These are phyloP conservation scores for Siphlonurus alternatus DNA, from an alignment of 2,888 invertebrate genomes.

Conservation along the genomic window DNA sequence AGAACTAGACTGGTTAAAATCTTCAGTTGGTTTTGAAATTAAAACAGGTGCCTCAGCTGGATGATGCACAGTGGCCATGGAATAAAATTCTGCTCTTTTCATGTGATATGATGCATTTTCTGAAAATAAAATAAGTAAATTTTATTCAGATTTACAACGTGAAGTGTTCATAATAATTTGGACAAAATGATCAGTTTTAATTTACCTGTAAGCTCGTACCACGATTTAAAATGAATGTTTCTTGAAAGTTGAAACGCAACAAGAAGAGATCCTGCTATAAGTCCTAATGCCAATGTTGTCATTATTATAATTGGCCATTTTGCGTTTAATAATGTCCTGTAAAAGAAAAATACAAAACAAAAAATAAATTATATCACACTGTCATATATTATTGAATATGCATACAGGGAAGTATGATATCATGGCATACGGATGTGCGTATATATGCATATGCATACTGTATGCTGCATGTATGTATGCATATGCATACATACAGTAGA, in stretches of 20 bases:
- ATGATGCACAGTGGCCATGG: background rate
- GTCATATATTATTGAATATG: background rate
- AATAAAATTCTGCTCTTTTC: background rate
- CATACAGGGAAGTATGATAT: no score
- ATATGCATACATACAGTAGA: no score
- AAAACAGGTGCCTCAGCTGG: constrained; percentile 15
- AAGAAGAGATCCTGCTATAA: background rate
- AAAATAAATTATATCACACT: background rate
- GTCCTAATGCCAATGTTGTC: background rate
- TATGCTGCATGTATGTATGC: background rate
- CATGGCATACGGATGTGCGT: no score
- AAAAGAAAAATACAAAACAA: background rate
- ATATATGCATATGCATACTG: no score
- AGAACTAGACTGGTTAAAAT: constrained; percentile 4
- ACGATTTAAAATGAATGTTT: constrained; percentile 1
- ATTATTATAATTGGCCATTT: background rate
- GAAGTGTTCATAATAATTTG: background rate
- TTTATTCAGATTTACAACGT: background rate
- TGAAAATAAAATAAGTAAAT: background rate
- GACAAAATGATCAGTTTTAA: background rate
- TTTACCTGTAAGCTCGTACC: constrained; percentile 1
- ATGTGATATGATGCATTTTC: background rate
- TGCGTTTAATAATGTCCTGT: background rate
- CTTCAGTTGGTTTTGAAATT: constrained; percentile 9
- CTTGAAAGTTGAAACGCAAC: background rate